Evolutionary conservation across 2,888 invertebrate species (phyloP), one percentile per base, ranked within the genome.

Genomic region (Cephus spinipes): DNA sequence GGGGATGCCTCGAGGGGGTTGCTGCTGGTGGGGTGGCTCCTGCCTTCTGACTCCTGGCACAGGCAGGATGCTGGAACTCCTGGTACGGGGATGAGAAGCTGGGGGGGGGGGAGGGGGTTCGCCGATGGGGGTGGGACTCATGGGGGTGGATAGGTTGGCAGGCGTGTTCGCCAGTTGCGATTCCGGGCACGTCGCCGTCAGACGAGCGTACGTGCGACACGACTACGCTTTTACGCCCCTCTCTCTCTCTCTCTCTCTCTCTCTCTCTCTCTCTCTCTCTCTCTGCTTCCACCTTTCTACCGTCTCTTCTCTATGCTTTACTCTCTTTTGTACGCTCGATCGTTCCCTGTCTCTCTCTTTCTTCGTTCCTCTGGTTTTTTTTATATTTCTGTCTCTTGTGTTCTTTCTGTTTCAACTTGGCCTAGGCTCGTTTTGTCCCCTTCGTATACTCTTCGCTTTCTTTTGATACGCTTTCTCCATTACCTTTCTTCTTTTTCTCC

Each of bases 151-250:
- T 76, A 74, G 82, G 77, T 78, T 76, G 81, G 80, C 78, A 79
- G 83, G 79, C 83, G 84, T 15, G 40, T 40, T 40, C 40, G 15
- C 40, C 40, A 83, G 84, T 89, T 89, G 84, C 84, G 79, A 91
- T 90, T 87, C 91, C 81, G 82, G 84, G 90, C 91, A 91, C 91
- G 91, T 91, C 88, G 87, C 88, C 89, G 89, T 90, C 90, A 90
- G 91, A 91, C 91, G 91, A 90, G 90, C 90, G 91, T 91, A 91
- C 91, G 91, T 91, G 91, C 90, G 89, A 91, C 91, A 91, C 89
- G 91, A 91, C 90, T 91, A 91, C 91, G 91, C 91, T 91, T 91
- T 91, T 91, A 91, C 91, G 88, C 88, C 86, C 84, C 85, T 82
- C 83, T 81, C 79, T 82, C 79, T 80, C 80, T 77, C 82, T 80